Percentiles rank a stretch among this genome's conserved stretches.
Conservation (phyloP, 2,113 vertebrate genomes). For the Macroglossus sobrinus region DNA sequence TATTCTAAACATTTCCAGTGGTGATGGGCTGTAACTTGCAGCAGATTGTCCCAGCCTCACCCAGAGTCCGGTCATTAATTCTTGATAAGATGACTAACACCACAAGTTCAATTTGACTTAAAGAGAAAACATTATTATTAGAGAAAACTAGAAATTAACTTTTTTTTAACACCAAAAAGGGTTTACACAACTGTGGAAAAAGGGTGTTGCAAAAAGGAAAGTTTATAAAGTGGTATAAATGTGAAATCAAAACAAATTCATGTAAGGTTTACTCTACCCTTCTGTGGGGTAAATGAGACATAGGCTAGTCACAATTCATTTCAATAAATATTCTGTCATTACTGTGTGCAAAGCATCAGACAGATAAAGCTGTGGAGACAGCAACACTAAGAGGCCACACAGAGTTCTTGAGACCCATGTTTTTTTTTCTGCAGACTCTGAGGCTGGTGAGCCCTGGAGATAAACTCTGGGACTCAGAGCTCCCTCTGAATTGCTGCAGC, state of each 20-base stretch:
- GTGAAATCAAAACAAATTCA: slow-evolving; percentile 46
- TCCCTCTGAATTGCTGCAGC: not conserved
- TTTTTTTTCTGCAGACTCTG: not conserved
- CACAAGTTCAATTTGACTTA: not conserved
- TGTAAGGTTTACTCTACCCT: slow-evolving; percentile 1
- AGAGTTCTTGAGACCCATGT: not conserved
- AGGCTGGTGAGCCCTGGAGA: not conserved
- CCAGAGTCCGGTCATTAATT: not conserved
- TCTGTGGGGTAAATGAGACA: not conserved
- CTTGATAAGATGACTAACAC: not conserved
- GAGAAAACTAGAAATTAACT: not conserved
- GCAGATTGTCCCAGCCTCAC: not conserved
- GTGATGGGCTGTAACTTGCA: slow-evolving; percentile 10
- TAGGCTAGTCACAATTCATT: not conserved
- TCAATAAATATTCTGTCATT: not conserved
- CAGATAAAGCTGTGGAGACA: not conserved
- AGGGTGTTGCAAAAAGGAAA: not conserved
- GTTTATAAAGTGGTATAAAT: not conserved
- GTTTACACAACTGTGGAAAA: not conserved
- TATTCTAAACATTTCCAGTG: not conserved
- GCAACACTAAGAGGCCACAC: not conserved
- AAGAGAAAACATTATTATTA: not conserved
- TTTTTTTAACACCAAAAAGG: not conserved
- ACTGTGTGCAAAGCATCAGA: not conserved
- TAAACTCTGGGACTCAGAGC: not conserved